Conservation (phyloP, 2,797 vertebrate species). For the Spizella passerina region DNA sequence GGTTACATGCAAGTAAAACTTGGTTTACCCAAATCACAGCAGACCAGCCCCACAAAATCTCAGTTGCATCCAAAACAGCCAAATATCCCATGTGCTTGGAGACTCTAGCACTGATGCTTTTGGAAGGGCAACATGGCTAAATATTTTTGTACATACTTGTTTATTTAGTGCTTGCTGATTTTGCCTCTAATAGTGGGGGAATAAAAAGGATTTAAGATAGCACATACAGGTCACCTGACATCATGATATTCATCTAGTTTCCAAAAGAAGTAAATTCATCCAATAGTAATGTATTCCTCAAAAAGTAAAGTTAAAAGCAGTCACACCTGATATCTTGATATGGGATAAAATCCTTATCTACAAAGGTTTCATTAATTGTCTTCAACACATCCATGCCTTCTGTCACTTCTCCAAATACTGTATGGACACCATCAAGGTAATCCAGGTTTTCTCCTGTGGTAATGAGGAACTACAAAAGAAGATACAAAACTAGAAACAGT, state of each 20-base stretch:
- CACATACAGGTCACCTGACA: not conserved
- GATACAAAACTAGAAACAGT: not conserved
- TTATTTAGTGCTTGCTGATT: not conserved
- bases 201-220: not conserved
- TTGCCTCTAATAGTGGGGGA: not conserved
- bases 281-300: not conserved
- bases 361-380: conserved; percentile 94
- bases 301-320: not conserved
- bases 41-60: not conserved
- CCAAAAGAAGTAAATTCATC: not conserved
- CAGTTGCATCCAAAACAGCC: not conserved
- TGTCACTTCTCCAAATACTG: conserved; percentile 94
- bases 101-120: not conserved
- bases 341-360: conserved; percentile 93
- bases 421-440: conserved; percentile 93
- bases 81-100: not conserved
- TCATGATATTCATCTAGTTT: not conserved
- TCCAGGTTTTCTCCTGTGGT: conserved; percentile 91
- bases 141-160: not conserved
- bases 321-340: conserved; percentile 95
- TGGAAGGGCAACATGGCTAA: not conserved
- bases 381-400: conserved; percentile 92
- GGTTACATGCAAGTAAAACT: not conserved
- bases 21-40: not conserved
- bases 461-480: conserved; percentile 88